phyloP scores from a whole-genome alignment of 1,140 invertebrate species.

The Himalopsyche phryganea region DNA sequence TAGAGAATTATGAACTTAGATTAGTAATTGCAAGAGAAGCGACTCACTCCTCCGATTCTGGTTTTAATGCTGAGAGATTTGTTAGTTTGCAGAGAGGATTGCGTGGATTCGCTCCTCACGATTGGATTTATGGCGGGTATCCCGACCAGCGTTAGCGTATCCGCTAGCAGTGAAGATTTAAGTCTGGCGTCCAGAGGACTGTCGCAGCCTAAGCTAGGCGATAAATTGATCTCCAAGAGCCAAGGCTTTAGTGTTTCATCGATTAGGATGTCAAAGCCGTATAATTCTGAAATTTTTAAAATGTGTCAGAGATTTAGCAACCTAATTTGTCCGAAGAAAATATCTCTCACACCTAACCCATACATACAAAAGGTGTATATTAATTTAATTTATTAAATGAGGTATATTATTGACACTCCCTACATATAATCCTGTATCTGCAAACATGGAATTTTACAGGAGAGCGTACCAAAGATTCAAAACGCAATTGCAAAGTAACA shows the following conservation, averaged over 20 bases:
- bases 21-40: neutral
- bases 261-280: constrained; percentile 94
- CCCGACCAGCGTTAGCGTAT: constrained; percentile 86
- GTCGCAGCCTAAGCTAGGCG: constrained; percentile 85
- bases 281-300: constrained; percentile 66
- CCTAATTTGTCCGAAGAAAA: neutral
- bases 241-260: constrained; percentile 90
- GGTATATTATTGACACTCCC: no score
- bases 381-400: neutral
- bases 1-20: neutral
- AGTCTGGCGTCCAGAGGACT: constrained; percentile 87
- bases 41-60: constrained; percentile 47
- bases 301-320: neutral
- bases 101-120: constrained; percentile 33
- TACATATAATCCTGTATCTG: no score
- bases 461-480: no score
- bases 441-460: no score
- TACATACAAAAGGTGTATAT: neutral
- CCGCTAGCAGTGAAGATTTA: constrained; percentile 86
- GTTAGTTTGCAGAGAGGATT: constrained; percentile 1
- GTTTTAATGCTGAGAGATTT: constrained; percentile 37
- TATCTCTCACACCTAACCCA: neutral
- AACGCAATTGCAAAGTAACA: no score
- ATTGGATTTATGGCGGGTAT: constrained; percentile 72
- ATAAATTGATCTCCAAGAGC: constrained; percentile 90